phyloP scores from a whole-genome alignment of 2,113 vertebrate genomes.

The Paratilapia polleni region DNA sequence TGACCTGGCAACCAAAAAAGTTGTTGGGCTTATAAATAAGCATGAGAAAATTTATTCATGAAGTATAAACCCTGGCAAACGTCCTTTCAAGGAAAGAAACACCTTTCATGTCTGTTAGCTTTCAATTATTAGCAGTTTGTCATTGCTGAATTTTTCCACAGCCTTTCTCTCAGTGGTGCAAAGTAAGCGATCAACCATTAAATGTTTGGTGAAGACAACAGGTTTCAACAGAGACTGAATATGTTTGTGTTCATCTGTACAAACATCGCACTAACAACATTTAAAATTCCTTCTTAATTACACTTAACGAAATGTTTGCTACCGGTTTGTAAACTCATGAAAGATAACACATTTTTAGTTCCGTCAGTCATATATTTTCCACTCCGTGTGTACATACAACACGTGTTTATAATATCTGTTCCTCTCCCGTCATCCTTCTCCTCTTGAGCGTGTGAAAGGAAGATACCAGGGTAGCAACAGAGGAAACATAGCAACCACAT shows the following conservation, averaged over 20 bases:
- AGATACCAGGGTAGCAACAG: conserved; percentile 68
- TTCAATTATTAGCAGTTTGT: neutral
- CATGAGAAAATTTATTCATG: neutral
- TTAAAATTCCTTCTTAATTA: neutral
- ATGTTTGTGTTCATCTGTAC: neutral
- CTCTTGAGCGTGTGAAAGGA: conserved; percentile 62
- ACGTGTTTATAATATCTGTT: conserved; percentile 34
- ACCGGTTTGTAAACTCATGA: neutral
- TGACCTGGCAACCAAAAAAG: neutral
- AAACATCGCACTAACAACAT: neutral
- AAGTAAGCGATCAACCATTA: neutral
- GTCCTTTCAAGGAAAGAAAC: neutral
- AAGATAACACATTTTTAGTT: neutral
- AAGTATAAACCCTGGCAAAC: neutral
- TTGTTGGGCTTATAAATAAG: neutral
- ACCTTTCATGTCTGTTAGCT: neutral
- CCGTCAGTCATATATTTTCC: neutral
- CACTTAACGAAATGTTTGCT: neutral
- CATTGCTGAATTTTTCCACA: neutral
- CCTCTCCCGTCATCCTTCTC: conserved; percentile 16
- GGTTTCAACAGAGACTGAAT: neutral
- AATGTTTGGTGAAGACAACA: neutral
- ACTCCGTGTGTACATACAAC: conserved; percentile 9
- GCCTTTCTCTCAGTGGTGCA: neutral
- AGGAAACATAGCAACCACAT: conserved; percentile 74